Conservation (phyloP, 2,113 vertebrate genomes). For the Tragelaphus imberbis region DNA sequence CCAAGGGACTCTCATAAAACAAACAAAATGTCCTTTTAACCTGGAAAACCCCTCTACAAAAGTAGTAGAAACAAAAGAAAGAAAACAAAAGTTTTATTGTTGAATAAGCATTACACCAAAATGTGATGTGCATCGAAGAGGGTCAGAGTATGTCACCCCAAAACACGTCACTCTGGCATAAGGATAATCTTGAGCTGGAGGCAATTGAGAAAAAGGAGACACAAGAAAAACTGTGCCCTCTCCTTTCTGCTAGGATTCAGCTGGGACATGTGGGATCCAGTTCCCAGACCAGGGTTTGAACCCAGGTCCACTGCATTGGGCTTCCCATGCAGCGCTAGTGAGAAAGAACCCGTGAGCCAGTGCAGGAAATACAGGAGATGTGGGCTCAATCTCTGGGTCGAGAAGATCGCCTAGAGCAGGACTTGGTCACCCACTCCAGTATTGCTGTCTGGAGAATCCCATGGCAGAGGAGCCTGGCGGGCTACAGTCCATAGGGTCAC, state of each 20-base stretch:
- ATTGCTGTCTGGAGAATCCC: background rate
- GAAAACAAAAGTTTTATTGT: background rate
- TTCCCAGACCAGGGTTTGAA: background rate
- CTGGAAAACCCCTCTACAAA: background rate
- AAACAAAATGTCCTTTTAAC: background rate
- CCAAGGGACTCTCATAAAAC: background rate
- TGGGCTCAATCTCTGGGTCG: background rate
- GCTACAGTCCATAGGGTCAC: background rate
- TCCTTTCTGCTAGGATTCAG: background rate
- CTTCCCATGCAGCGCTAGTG: accelerated
- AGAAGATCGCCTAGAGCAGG: background rate
- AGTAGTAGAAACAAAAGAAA: background rate
- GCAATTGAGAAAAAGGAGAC: background rate
- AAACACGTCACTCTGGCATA: background rate
- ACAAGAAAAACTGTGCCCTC: background rate
- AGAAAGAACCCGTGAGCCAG: background rate
- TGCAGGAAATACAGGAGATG: background rate
- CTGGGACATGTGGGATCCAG: background rate
- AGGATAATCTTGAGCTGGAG: background rate
- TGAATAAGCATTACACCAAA: background rate
- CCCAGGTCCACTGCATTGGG: background rate
- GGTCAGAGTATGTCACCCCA: background rate
- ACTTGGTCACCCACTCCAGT: background rate
- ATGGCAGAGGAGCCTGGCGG: accelerated
- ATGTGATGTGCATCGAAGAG: background rate